Base-by-base conservation (phyloP, 2,113 vertebrate species). In the Campylorhamphus procurvoides region DNA sequence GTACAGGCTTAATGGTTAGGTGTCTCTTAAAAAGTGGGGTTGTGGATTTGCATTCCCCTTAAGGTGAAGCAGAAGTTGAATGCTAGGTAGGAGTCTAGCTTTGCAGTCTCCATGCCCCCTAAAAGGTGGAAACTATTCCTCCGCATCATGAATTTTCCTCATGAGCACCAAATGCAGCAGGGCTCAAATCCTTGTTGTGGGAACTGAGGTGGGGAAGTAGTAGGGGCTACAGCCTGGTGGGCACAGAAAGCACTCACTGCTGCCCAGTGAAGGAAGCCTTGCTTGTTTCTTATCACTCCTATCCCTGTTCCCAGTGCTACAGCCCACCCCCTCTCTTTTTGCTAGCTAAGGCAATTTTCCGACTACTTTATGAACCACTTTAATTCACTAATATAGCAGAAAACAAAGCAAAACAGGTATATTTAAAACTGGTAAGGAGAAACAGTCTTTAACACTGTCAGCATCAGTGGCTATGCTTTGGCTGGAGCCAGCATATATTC, bases 111-210 rank as follows among this genome's bases (percentile, higher is more conserved):
- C 35, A 7, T 62, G 31, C 0, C 14, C 16, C 28, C 6, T 50
- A 50, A 46, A 59, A 78, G 29, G 28, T 77, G 33, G 10, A 76
- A 46, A 56, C 19, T 22, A 1, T 89, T 79, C 22, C 39, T 83
- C 22, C 1, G 2, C 18, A 62, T 10, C 8, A 23, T 60, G 8
- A 20, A 29, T 89, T 63, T 67, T 52, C 58, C 44, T 89, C 2
- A 1, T 18, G 68, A 69, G 6, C 52, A 18, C 19, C 14, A 66
- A 60, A 16, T 1, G 0, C 2, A 50, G 64, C 25, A 60, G 9
- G 27, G 14, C 63, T 58, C 1, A 5, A 33, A 37, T 86, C 18
- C 67, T 27, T 75, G 12, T 39, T 37, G 15, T 18, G 40, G 16
- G 28, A 37, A 42, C 42, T 58, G 17, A 84, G 29, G 29, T 56